Percentiles rank a stretch among this genome's conserved stretches.
These are phyloP conservation scores for Labeo rohita DNA, from an alignment of 2,113 vertebrate genomes.

Conservation along the genomic window DNA sequence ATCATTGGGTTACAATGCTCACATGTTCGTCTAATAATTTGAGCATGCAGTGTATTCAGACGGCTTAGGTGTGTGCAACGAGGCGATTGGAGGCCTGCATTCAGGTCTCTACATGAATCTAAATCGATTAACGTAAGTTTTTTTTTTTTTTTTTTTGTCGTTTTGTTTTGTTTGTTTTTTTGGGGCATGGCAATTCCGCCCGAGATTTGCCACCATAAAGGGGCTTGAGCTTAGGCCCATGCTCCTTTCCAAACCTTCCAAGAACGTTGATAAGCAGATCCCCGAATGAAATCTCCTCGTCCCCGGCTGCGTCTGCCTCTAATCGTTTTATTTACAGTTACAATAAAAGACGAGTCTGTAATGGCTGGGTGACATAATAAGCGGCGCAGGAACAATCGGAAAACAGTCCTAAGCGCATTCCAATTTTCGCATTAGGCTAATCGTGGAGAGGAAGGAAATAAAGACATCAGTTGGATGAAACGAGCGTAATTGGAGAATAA, in stretches of 20 bases:
- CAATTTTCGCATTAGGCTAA: slow-evolving; percentile 94
- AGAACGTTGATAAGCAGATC: slow-evolving; percentile 83
- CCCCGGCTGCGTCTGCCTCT: slow-evolving; percentile 77
- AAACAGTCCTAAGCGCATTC: slow-evolving; percentile 79
- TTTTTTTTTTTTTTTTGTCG: slow-evolving; percentile 67
- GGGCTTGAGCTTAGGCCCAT: slow-evolving; percentile 66
- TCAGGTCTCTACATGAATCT: slow-evolving; percentile 55
- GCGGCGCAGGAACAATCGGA: slow-evolving; percentile 80
- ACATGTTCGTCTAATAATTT: slow-evolving; percentile 72
- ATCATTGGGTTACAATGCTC: slow-evolving; percentile 66
- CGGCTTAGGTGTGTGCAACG: slow-evolving; percentile 68
- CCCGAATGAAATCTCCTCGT: slow-evolving; percentile 77
- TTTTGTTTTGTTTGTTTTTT: slow-evolving; percentile 60
- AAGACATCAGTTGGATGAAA: slow-evolving; percentile 89
- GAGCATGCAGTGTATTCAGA: slow-evolving; percentile 67
- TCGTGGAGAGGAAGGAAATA: slow-evolving; percentile 85
- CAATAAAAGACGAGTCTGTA: slow-evolving; percentile 81
- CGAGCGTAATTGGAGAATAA: slow-evolving; percentile 89
- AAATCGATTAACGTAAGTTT: slow-evolving; percentile 62
- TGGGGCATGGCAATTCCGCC: slow-evolving; percentile 69
- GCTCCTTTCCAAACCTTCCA: slow-evolving; percentile 76
- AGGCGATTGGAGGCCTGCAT: slow-evolving; percentile 64
- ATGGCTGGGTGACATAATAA: slow-evolving; percentile 82
- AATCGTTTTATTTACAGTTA: slow-evolving; percentile 86
- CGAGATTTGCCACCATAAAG: slow-evolving; percentile 75